These are phyloP conservation scores for Pachypsylla venusta DNA, from an alignment of 1,140 invertebrate genomes.

Conservation along the genomic window DNA sequence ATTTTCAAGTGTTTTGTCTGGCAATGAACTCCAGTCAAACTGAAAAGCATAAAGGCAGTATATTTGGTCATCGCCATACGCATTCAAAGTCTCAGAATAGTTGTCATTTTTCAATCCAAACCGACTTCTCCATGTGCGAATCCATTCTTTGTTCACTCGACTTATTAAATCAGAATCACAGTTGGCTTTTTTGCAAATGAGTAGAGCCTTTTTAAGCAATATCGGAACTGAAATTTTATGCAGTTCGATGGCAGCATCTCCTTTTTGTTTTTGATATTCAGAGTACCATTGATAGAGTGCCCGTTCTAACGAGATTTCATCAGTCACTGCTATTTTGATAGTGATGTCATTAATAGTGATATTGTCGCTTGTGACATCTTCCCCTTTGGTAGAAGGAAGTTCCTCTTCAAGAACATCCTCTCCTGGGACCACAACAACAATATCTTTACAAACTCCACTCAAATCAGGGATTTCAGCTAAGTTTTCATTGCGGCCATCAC, in stretches of 20 bases:
- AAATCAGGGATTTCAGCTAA: too few species aligned
- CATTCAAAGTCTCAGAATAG: conserved; percentile 9
- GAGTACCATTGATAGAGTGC: conserved; percentile 7
- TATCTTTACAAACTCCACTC: too few species aligned
- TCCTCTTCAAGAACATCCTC: too few species aligned
- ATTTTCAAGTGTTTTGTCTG: conserved; percentile 26
- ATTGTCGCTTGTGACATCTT: background rate
- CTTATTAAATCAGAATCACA: background rate
- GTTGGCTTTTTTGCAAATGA: conserved; percentile 4
- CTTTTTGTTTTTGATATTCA: conserved; percentile 3
- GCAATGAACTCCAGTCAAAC: conserved; percentile 35
- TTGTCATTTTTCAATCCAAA: background rate
- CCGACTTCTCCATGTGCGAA: background rate
- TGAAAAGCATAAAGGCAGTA: conserved; percentile 34
- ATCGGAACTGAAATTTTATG: conserved; percentile 2
- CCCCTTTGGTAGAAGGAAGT: too few species aligned
- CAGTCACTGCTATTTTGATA: background rate
- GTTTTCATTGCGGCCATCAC: too few species aligned
- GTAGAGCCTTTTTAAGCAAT: background rate
- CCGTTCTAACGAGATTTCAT: background rate
- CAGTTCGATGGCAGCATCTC: background rate
- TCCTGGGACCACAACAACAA: too few species aligned
- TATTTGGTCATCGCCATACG: conserved; percentile 32
- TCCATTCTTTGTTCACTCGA: background rate
- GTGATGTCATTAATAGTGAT: background rate